A percentile compares a stretch with the other conserved stretches of the same genome.
Evolutionary conservation across 2,888 invertebrate genomes (phyloP).

Genomic region (Phlogophora meticulosa): DNA sequence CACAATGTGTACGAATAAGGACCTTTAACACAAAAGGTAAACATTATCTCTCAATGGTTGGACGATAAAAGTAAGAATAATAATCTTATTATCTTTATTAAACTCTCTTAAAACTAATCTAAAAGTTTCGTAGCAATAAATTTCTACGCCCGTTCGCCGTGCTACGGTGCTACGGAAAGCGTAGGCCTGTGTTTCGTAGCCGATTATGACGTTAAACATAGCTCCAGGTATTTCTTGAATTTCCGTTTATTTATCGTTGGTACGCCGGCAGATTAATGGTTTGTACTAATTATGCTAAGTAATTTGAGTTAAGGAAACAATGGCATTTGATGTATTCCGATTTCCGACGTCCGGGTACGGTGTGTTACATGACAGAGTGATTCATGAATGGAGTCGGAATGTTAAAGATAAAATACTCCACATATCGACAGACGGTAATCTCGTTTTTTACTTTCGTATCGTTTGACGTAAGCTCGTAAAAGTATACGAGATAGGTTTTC

Average conservation of each 20-base stretch:
- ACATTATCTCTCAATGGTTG: slow-evolving; percentile 24
- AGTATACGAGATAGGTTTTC: slow-evolving; percentile 54
- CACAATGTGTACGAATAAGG: slow-evolving; percentile 26
- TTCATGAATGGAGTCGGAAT: slow-evolving; percentile 23
- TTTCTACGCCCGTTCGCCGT: slow-evolving; percentile 44
- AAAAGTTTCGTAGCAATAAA: slow-evolving; percentile 63
- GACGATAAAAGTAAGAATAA: slow-evolving; percentile 34
- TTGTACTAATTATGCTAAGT: slow-evolving; percentile 37
- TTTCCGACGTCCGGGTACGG: background rate
- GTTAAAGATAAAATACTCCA: slow-evolving; percentile 18
- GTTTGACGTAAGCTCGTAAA: slow-evolving; percentile 57
- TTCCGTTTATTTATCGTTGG: slow-evolving; percentile 42
- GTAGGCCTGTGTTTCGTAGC: slow-evolving; percentile 60
- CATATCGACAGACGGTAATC: slow-evolving; percentile 22
- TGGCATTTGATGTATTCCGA: slow-evolving; percentile 15
- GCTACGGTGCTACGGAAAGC: slow-evolving; percentile 53
- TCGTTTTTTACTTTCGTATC: slow-evolving; percentile 41
- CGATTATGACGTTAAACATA: slow-evolving; percentile 54
- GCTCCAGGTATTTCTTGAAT: slow-evolving; percentile 48
- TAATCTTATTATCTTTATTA: slow-evolving; percentile 49
- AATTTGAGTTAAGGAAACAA: slow-evolving; percentile 28
- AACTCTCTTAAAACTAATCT: slow-evolving; percentile 61
- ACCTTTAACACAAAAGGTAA: slow-evolving; percentile 34
- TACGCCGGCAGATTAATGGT: slow-evolving; percentile 35
- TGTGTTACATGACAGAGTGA: slow-evolving; percentile 16